These are phyloP conservation scores for Clarias laeviceps DNA, from an alignment of 2,797 vertebrate species.

Conservation along the genomic window DNA sequence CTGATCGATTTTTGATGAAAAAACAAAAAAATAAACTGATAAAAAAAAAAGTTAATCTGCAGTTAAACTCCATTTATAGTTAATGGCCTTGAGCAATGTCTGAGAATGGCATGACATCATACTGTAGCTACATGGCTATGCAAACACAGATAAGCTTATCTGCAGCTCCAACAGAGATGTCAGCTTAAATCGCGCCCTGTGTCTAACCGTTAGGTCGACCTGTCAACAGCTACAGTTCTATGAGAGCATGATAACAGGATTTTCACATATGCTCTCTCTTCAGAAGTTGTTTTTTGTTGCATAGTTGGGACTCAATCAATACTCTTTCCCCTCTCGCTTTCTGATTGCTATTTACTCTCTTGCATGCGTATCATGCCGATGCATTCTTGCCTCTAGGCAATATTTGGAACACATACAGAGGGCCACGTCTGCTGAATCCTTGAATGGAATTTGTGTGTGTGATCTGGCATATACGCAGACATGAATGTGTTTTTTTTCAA, in stretches of 20 bases:
- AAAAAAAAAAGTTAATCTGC: conserved; percentile 11
- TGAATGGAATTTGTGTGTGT: conserved; percentile 20
- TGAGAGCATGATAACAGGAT: conserved; percentile 14
- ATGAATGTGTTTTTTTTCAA: conserved; percentile 25
- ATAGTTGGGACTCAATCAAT: conserved; percentile 3
- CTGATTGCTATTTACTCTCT: neutral
- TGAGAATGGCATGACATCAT: conserved; percentile 34
- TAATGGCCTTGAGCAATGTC: neutral
- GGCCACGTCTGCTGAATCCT: conserved; percentile 43
- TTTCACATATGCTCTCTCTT: neutral
- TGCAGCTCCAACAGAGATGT: conserved; percentile 9
- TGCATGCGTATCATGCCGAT: conserved; percentile 3
- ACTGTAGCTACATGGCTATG: conserved; percentile 11
- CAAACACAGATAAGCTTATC: conserved; percentile 41
- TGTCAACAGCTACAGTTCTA: conserved; percentile 11
- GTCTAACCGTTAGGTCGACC: conserved; percentile 2
- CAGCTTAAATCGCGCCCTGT: conserved; percentile 19
- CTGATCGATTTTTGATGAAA: neutral
- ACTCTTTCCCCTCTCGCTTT: neutral
- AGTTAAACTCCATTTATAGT: conserved; percentile 24
- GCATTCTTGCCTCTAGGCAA: neutral
- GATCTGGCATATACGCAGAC: conserved; percentile 21
- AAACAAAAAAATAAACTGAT: neutral
- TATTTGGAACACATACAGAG: conserved; percentile 8
- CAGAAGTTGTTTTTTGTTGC: neutral